These are phyloP conservation scores for Vandiemenella viatica DNA, from an alignment of 2,888 invertebrate species.

Conservation along the genomic window DNA sequence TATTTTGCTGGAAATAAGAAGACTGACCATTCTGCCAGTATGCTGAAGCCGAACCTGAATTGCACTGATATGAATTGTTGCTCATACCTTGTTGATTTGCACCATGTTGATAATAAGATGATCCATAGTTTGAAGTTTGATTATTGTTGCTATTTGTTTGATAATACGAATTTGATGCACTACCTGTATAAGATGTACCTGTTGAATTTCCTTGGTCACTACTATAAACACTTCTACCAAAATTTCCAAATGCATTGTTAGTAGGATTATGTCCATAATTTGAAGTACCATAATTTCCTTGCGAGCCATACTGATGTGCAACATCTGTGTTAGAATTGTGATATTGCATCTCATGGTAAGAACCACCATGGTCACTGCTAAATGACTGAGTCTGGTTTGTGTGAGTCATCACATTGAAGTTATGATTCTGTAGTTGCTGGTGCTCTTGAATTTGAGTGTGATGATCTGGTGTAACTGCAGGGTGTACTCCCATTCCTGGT, in stretches of 20 bases:
- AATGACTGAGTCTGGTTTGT: constrained; percentile 2
- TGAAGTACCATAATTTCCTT: neutral
- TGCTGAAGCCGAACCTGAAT: constrained; percentile 1
- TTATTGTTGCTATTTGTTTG: constrained; percentile 4
- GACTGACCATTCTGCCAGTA: constrained; percentile 6
- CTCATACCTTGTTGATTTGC: constrained; percentile 1
- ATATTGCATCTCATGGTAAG: constrained; percentile 7
- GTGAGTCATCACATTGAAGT: constrained; percentile 5
- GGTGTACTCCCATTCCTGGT: constrained; percentile 1
- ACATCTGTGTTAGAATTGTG: neutral
- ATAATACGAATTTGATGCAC: constrained; percentile 2
- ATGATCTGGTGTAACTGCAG: neutral
- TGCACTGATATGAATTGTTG: neutral
- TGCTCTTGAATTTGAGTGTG: neutral
- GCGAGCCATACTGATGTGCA: neutral
- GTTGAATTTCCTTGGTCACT: neutral
- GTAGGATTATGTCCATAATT: neutral
- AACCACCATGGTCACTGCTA: neutral
- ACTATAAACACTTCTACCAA: neutral
- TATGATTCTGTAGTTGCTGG: constrained; percentile 1
- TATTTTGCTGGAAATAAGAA: constrained; percentile 6
- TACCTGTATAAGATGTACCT: neutral
- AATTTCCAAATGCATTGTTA: neutral
- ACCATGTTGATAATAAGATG: constrained; percentile 6
- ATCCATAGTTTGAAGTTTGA: neutral